Evolutionary conservation across 1,140 invertebrate genomes (phyloP).

Genomic region (Hylyphantes graminicola): DNA sequence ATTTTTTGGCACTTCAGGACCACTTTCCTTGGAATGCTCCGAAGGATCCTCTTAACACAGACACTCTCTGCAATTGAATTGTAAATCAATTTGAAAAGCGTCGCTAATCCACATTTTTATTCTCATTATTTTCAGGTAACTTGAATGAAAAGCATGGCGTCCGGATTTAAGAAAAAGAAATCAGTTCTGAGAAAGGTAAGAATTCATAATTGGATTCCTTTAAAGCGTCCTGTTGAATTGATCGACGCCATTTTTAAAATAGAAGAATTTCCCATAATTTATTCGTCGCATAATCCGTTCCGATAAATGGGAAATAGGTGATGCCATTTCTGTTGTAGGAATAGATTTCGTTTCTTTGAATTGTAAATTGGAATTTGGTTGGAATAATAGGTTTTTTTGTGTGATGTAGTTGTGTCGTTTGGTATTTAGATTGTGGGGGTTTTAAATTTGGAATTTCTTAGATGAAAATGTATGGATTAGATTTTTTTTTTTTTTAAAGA

Average conservation of each 20-base stretch:
- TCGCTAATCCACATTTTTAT: background rate
- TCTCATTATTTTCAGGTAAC: slow-evolving; percentile 3
- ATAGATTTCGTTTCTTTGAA: too few relatives aligned
- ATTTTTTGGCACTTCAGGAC: too few relatives aligned
- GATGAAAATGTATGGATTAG: too few relatives aligned
- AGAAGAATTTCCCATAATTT: slow-evolving; percentile 24
- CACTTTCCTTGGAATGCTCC: too few relatives aligned
- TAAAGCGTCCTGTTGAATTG: background rate
- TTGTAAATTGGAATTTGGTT: too few relatives aligned
- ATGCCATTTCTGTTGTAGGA: background rate
- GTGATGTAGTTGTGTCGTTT: too few relatives aligned
- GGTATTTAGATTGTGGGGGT: too few relatives aligned
- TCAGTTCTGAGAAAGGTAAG: slow-evolving; percentile 20
- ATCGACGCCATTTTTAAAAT: slow-evolving; percentile 19
- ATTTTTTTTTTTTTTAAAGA: too few relatives aligned
- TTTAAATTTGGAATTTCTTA: too few relatives aligned
- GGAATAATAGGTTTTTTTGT: too few relatives aligned
- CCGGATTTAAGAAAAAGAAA: background rate
- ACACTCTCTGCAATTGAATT: background rate
- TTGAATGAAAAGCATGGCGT: background rate
- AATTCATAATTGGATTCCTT: slow-evolving; percentile 26
- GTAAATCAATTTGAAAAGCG: slow-evolving; percentile 12
- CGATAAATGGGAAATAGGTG: background rate
- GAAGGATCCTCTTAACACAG: background rate
- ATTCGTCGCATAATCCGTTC: slow-evolving; percentile 23